Evolutionary conservation across 2,113 vertebrate genomes (phyloP).

Genomic region (Paramisgurnus dabryanus): DNA sequence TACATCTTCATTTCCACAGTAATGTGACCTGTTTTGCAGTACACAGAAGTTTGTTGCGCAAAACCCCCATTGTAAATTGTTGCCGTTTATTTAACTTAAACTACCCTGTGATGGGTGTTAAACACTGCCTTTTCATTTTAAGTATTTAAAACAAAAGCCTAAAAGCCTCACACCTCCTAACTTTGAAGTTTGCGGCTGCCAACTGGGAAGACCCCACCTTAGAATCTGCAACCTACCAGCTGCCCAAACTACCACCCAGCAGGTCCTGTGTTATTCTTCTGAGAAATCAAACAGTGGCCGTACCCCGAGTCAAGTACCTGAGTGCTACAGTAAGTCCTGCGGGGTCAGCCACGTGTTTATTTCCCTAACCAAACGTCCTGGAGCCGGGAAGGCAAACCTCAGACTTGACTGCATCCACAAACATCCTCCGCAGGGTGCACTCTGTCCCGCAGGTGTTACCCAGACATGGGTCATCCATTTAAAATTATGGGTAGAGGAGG

Average conservation of each 20-base stretch:
- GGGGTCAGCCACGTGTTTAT: constrained; percentile 72
- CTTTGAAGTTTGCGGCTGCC: neutral
- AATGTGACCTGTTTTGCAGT: no score
- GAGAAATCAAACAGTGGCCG: constrained; percentile 14
- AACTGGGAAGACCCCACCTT: neutral
- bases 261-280: constrained; percentile 19
- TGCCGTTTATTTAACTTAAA: no score
- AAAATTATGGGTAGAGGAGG: neutral
- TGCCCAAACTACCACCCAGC: constrained; percentile 30
- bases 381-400: constrained; percentile 52
- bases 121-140: neutral
- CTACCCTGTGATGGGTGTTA: neutral
- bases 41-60: no score
- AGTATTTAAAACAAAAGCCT: neutral
- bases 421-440: constrained; percentile 59
- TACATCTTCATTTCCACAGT: no score
- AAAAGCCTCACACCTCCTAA: neutral
- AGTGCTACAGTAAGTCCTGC: constrained; percentile 50
- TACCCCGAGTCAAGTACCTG: constrained; percentile 57
- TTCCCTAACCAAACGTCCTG: constrained; percentile 58
- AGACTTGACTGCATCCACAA: constrained; percentile 60
- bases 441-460: constrained; percentile 64
- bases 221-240: constrained; percentile 12
- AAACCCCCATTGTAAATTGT: no score
- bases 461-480: constrained; percentile 49